Base-by-base conservation (phyloP, 2,888 invertebrate genomes). In the Spatulosminthurus flaviceps region DNA sequence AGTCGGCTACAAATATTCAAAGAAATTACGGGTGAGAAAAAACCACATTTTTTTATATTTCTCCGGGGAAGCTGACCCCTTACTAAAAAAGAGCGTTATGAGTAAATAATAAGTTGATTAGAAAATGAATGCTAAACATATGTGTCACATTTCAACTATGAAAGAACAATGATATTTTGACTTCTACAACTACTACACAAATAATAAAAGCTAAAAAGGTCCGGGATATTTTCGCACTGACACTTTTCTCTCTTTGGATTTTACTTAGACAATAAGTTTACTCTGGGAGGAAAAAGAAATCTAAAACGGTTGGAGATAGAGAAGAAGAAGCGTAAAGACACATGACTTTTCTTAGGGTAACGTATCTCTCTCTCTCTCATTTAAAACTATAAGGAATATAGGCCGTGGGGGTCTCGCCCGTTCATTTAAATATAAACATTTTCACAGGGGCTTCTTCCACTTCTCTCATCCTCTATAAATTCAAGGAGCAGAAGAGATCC, bases 391-490 rank as follows among this genome's bases (percentile, higher is more conserved):
- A 19, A 41, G 70, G 22, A 70, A 34, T 42, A 74, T 51, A 61
- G 61, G 74, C 74, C 74, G 60, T 74, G 74, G 60, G 74, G 64
- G 74, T 61, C 22, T 60, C 61, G 51, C 74, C 34, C 74, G 71
- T 61, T 21, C 22, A 61, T 74, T 74, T 74, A 74, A 74, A 74
- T 74, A 74, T 60, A 73, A 73, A 74, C 74, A 61, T 60, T 74
- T 74, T 74, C 34, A 72, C 72, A 72, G 72, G 72, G 72, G 72
- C 13, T 72, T 72, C 22, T 24, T 4, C 26, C 4, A 9, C 64
- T 2, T 64, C 4, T 64, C 11, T 4, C 26, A 19, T 26, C 64
- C 11, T 64, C 4, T 64, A 64, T 24, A 64, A 64, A 64, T 24
- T 70, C 19, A 70, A n/a, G n/a, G 21, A 13, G 24, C 42, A n/a